Percentiles rank a stretch among this genome's conserved stretches.
Evolutionary conservation across 2,888 invertebrate species (phyloP).

Genomic region (Silvanus unidentatus): DNA sequence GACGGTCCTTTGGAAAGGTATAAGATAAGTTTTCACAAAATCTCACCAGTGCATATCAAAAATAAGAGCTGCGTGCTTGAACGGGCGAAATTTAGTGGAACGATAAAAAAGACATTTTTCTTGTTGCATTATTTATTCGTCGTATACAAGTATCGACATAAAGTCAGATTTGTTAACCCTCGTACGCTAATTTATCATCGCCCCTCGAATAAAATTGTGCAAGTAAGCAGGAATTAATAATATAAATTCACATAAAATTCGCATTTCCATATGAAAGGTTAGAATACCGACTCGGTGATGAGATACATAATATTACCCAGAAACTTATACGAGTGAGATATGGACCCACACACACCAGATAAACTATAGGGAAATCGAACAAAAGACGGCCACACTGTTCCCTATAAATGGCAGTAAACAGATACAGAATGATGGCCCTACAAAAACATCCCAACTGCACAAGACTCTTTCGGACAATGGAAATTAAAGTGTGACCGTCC

Average conservation of each 20-base stretch:
- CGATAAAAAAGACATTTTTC: too few relatives aligned
- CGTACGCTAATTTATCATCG: neutral
- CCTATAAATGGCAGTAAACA: neutral
- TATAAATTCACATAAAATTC: slow-evolving; percentile 24
- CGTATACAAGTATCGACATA: too few relatives aligned
- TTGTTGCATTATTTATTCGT: too few relatives aligned
- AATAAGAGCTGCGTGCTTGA: too few relatives aligned
- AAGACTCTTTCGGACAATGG: too few relatives aligned
- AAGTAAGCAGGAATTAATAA: slow-evolving; percentile 23
- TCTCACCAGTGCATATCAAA: too few relatives aligned
- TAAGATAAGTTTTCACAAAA: too few relatives aligned
- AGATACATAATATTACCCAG: slow-evolving; percentile 8
- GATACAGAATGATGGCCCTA: slow-evolving; percentile 2
- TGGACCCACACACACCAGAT: neutral
- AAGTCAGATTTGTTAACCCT: too few relatives aligned
- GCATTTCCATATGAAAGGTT: slow-evolving; percentile 25
- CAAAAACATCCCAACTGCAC: too few relatives aligned
- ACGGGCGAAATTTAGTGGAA: too few relatives aligned
- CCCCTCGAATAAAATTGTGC: slow-evolving; percentile 15
- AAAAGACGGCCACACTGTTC: neutral
- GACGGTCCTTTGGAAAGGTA: too few relatives aligned
- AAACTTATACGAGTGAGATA: slow-evolving; percentile 7
- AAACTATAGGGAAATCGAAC: neutral
- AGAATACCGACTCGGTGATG: slow-evolving; percentile 5
- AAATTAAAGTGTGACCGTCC: too few relatives aligned